Base-by-base conservation (phyloP, 1,140 invertebrate genomes). In the Pectinophora gossypiella region DNA sequence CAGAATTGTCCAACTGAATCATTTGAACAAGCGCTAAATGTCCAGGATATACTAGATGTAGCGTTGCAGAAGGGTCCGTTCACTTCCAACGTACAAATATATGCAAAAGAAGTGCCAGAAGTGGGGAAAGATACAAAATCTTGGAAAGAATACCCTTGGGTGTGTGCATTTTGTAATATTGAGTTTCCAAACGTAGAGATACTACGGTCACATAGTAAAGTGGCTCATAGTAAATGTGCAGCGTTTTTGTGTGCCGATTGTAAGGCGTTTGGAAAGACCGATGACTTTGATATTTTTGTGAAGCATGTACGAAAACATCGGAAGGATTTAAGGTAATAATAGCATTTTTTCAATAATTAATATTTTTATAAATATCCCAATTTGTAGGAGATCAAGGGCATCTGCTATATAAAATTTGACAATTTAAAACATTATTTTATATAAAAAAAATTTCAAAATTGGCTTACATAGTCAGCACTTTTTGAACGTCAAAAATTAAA, bases 101-200 rank as follows among this genome's bases (percentile, higher is more conserved):
- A 78, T 51, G 68, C 64, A 13, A 67, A 69, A 45, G 72, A 79
- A 51, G 54, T 72, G 3, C 52, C 53, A 1, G 54, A 69, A 19
- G 20, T 59, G 1, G 59, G 45, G 6, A 64, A 57, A 18, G 64
- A 49, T 36, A 23, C 20, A 16, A 45, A 56, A 18, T 42, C 53
- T 1, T 85, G 82, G 82, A 75, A 74, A 43, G 64, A 78, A 4
- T 85, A 78, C 45, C 71, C 64, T 0, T 85, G 82, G 82, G 47
- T 76, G 4, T 85, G 82, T 63, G 51, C 65, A 0, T 67, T 68
- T 35, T 85, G 82, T 54, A 71, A 78, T 19, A 77, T 77, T 10
- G 76, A 77, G 27, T 85, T 83, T 45, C 55, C 72, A 3, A 72
- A 78, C 44, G 51, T 82, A 18, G 53, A 60, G 0, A 73, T 72